Percentiles rank a stretch among this genome's conserved stretches.
phyloP scores from a whole-genome alignment of 2,797 vertebrate species.

The Anniella stebbinsi region DNA sequence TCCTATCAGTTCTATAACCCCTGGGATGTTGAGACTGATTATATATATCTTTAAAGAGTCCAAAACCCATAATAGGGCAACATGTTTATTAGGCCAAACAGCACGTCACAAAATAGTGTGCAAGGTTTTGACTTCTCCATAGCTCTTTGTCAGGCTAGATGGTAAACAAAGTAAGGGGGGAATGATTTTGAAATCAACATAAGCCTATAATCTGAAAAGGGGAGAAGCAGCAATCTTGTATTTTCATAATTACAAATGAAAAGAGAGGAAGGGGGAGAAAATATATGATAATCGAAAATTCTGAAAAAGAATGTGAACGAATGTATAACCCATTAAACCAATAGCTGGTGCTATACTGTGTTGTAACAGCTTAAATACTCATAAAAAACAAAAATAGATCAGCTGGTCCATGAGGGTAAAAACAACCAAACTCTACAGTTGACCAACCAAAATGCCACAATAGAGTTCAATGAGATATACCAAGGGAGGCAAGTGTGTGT shows the following conservation, averaged over 20 bases:
- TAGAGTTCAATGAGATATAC: too few species aligned
- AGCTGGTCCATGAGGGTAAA: too few species aligned
- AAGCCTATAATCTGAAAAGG: conserved; percentile 29
- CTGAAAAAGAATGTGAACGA: neutral
- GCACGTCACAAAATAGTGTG: too few species aligned
- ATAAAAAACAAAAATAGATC: too few species aligned
- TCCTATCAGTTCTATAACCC: too few species aligned
- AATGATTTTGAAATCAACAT: conserved; percentile 31
- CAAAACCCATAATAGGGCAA: neutral
- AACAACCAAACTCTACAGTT: too few species aligned
- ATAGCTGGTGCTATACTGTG: neutral
- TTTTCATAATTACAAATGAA: neutral
- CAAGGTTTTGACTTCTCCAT: too few species aligned
- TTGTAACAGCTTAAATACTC: neutral
- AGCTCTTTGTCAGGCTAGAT: neutral
- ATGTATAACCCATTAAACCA: neutral
- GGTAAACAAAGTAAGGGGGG: neutral
- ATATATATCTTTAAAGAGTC: neutral
- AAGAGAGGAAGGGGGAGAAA: neutral
- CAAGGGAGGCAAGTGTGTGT: too few species aligned
- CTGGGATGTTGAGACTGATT: too few species aligned
- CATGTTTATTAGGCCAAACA: neutral
- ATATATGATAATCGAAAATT: neutral
- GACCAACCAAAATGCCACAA: too few species aligned
- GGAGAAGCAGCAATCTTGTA: conserved; percentile 25